A percentile compares a stretch with the other conserved stretches of the same genome.
Evolutionary conservation across 2,888 invertebrate genomes (phyloP).

Genomic region (Ptilodon capucinus): DNA sequence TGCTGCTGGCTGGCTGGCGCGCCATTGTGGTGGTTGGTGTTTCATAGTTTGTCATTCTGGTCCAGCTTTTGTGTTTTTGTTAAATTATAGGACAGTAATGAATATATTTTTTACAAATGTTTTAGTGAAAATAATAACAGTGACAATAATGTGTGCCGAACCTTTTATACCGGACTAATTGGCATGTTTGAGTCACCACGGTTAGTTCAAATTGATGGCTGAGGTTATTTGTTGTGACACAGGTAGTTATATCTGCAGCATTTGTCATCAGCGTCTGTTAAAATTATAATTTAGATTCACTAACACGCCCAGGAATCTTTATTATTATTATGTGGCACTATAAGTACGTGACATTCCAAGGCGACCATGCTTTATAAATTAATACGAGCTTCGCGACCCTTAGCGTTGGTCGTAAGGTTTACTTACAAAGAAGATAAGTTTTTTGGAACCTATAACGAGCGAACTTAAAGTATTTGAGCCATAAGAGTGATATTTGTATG

Average conservation of each 20-base stretch:
- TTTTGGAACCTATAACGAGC: neutral
- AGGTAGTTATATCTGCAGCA: slow-evolving; percentile 55
- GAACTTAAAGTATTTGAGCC: neutral
- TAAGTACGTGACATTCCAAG: slow-evolving; percentile 1
- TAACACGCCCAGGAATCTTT: neutral
- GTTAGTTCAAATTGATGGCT: slow-evolving; percentile 74
- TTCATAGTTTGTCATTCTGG: slow-evolving; percentile 62
- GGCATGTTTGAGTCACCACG: slow-evolving; percentile 74
- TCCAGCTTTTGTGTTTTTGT: slow-evolving; percentile 65
- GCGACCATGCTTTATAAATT: slow-evolving; percentile 19
- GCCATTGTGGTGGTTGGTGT: slow-evolving; percentile 71
- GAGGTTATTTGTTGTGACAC: slow-evolving; percentile 81
- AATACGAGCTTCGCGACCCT: slow-evolving; percentile 39
- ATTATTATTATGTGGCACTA: slow-evolving; percentile 2
- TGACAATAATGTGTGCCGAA: slow-evolving; percentile 81
- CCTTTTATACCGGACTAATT: slow-evolving; percentile 74
- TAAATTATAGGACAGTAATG: slow-evolving; percentile 62
- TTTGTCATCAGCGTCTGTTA: slow-evolving; percentile 57
- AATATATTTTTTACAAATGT: slow-evolving; percentile 70
- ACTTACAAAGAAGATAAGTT: slow-evolving; percentile 41
- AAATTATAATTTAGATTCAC: slow-evolving; percentile 19
- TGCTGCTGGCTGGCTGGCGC: slow-evolving; percentile 57
- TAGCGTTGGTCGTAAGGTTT: slow-evolving; percentile 61
- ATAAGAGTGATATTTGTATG: neutral
- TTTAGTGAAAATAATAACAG: slow-evolving; percentile 63